Base-by-base conservation (phyloP, 1,140 invertebrate genomes). In the Magallana ariakensis region DNA sequence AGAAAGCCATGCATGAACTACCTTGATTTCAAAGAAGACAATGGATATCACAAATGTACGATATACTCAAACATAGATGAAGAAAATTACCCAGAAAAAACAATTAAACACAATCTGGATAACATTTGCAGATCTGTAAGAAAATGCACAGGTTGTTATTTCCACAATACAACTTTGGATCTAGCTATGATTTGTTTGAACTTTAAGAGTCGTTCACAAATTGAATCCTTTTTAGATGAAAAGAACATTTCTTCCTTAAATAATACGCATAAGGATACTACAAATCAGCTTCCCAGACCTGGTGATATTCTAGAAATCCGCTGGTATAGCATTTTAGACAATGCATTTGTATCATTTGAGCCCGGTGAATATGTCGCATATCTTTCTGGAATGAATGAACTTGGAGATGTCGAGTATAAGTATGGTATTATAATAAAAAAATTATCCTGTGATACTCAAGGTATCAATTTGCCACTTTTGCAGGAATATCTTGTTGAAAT, bases 281-380 rank as follows among this genome's bases (percentile, higher is more conserved):
- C 10, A 7, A 70, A 70, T 22, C 16, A 26, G 56, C 70, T 88
- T 46, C 87, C 88, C 33, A n/a, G 13, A 15, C 26, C 82, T 22
- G 88, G 88, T 7, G 81, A 82, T n/a, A 22, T 56, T 19, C 58
- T 87, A 7, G 19, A 80, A 57, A 56, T 60, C 19, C 83, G 83
- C 22, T 88, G 89, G 85, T 75, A 85, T 58, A 19, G 46, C 8
- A 80, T 82, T 62, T 55, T 86, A 46, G 85, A 87, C 58, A 87
- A 87, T 84, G 85, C 11, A 15, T 83, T 57, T 57, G n/a, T 80
- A 19, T 54, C 54, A 70, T 88, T 88, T 75, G 58, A 88, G 0
- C 22, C 46, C 9, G 81, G 58, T 56, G 85, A 87, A 58, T 87
- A 87, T 56, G 81, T 87, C 6, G 85, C 85, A 53, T n/a, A 83